Evolutionary conservation across 2,888 invertebrate species (phyloP), one percentile per base, ranked within the genome.

Genomic region (Stictocephala bisonia): DNA sequence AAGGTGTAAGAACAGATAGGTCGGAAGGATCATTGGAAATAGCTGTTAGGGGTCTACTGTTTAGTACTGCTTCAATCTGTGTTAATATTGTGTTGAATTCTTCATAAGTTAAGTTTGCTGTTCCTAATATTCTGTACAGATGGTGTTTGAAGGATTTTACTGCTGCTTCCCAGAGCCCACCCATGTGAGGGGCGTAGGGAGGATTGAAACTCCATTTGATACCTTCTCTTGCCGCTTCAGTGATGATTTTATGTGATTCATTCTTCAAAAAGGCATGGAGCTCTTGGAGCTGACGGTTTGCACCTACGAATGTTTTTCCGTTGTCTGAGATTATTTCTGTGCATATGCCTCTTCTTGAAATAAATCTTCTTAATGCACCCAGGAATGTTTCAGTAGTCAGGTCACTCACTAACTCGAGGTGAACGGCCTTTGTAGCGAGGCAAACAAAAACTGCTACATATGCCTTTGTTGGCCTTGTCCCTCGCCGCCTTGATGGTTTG

Each of bases 261-360:
- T n/a, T 2, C n/a, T 50, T 68, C 22, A 44, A 40, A n/a, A 68
- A 44, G 27, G 22, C 24, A 9, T 11, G 20, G 6, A 50, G 26
- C 60, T 73, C 50, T 35, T 41, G 48, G n/a, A 41, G 4, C 18
- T 70, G 31, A 3, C 77, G 78, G 11, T 78, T 75, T 3, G 81
- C 81, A 3, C 82, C 82, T 0, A 80, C 74, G 69, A 82, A 83
- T 64, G 81, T 82, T 0, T 79, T 80, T 0, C 81, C 82, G 58
- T 81, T 81, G 56, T 82, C 82, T 4, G 80, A 81, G 64, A 77
- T 80, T 0, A 83, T 77, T 6, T 79, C 58, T 1, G 24, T 18
- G 1, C 77, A 74, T 22, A 72, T 56, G 0, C 82, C 82, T 6
- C 82, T 71, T 41, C 82, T 66, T 3, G 81, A 74, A 4, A 81